Conservation (phyloP, 2,113 vertebrate species). For the Varanus komodoensis region DNA sequence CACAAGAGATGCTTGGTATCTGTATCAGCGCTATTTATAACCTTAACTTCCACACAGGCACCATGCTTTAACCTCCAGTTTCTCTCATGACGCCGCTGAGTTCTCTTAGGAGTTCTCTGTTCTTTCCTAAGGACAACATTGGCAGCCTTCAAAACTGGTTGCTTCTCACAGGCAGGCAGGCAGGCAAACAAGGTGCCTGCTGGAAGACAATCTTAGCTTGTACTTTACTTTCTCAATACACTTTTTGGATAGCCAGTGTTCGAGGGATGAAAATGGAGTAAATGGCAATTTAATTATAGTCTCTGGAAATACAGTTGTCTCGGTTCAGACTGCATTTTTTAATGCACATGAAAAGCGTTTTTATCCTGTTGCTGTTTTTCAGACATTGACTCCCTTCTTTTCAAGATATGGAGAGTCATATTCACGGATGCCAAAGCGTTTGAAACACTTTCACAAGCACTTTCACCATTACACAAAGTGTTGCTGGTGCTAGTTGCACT, state of each 20-base stretch:
- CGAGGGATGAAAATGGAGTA: neutral
- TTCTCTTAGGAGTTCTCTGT: neutral
- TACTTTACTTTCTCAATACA: neutral
- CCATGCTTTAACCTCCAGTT: neutral
- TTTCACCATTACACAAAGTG: neutral
- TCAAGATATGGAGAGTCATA: neutral
- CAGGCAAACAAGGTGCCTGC: neutral
- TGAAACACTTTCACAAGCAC: neutral
- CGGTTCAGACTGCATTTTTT: neutral
- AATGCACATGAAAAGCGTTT: neutral
- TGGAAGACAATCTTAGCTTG: neutral
- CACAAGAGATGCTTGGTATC: neutral
- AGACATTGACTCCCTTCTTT: neutral
- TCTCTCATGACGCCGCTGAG: neutral
- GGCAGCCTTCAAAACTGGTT: neutral
- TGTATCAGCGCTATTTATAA: constrained; percentile 21
- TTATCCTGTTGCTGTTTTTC: neutral
- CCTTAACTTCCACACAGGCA: neutral
- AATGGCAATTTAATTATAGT: constrained; percentile 19
- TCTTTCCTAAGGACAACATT: neutral
- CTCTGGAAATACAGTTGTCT: neutral
- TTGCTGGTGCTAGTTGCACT: neutral
- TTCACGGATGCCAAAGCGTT: neutral
- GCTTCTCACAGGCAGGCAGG: neutral
- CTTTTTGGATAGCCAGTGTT: neutral